Evolutionary conservation across 2,888 invertebrate species (phyloP).

Genomic region (Spisula subtruncata): DNA sequence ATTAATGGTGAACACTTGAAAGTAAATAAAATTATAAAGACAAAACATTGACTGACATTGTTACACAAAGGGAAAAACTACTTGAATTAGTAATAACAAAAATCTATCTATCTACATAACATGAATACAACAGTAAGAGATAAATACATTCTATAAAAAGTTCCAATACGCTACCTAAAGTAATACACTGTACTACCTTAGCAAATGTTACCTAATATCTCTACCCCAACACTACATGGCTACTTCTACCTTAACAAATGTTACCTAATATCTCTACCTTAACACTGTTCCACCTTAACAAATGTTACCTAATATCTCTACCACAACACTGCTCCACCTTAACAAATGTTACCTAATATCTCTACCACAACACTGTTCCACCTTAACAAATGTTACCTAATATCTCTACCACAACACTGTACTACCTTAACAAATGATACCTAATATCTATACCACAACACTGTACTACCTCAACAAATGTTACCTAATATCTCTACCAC

Average conservation of each 20-base stretch:
- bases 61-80: too few relatives aligned
- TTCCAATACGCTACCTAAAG: too few relatives aligned
- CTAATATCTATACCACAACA: not conserved
- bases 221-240: not conserved
- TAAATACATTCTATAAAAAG: too few relatives aligned
- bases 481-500: not conserved
- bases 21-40: too few relatives aligned
- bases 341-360: constrained; percentile 11
- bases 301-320: constrained; percentile 5
- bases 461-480: not conserved
- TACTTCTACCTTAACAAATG: not conserved
- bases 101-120: too few relatives aligned
- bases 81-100: too few relatives aligned
- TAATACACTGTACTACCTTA: too few relatives aligned
- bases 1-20: too few relatives aligned
- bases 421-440: not conserved
- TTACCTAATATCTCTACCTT: not conserved
- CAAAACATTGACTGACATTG: too few relatives aligned
- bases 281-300: not conserved
- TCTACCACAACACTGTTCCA: not conserved
- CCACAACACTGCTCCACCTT: not conserved
- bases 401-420: not conserved
- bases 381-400: constrained; percentile 4
- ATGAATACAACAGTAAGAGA: too few relatives aligned
- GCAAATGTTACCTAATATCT: too few relatives aligned